Conservation (phyloP, 2,797 vertebrate species). For the Brachyalestes nurse region DNA sequence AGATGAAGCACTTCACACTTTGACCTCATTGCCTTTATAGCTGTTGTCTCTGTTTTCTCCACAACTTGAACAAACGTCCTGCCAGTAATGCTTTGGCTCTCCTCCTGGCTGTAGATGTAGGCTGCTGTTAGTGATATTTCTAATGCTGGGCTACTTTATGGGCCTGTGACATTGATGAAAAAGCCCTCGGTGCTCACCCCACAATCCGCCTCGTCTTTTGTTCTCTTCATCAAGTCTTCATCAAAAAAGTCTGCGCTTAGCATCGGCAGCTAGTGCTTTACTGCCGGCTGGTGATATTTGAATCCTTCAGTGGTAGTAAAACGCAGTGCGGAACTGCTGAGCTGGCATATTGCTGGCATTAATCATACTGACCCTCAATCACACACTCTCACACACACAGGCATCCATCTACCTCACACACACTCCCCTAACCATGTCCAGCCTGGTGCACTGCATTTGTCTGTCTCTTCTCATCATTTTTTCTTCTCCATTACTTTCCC, state of each 20-base stretch:
- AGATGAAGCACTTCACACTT: not conserved
- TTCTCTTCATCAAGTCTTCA: constrained; percentile 20
- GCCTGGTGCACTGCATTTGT: constrained; percentile 23
- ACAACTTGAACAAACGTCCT: not conserved
- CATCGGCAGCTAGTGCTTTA: constrained; percentile 27
- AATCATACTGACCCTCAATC: constrained; percentile 40
- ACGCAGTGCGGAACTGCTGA: constrained; percentile 42
- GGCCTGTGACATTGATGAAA: constrained; percentile 6
- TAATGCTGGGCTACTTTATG: not conserved
- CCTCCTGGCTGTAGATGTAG: constrained; percentile 2
- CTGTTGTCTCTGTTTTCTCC: not conserved
- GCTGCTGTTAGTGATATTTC: not conserved
- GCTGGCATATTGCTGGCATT: constrained; percentile 46
- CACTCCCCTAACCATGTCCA: constrained; percentile 27
- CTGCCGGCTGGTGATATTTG: constrained; percentile 38
- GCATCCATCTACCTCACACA: not conserved
- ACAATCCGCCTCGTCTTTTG: not conserved
- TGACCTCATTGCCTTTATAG: not conserved
- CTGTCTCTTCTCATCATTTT: not conserved
- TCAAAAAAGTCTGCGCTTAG: constrained; percentile 30
- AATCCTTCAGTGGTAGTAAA: constrained; percentile 44
- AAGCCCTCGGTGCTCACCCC: not conserved
- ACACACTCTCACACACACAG: not conserved
- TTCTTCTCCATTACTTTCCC: constrained; percentile 28
- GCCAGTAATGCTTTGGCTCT: not conserved